Conservation (phyloP, 2,797 vertebrate genomes). For the Oryzias dopingdopingensis region DNA sequence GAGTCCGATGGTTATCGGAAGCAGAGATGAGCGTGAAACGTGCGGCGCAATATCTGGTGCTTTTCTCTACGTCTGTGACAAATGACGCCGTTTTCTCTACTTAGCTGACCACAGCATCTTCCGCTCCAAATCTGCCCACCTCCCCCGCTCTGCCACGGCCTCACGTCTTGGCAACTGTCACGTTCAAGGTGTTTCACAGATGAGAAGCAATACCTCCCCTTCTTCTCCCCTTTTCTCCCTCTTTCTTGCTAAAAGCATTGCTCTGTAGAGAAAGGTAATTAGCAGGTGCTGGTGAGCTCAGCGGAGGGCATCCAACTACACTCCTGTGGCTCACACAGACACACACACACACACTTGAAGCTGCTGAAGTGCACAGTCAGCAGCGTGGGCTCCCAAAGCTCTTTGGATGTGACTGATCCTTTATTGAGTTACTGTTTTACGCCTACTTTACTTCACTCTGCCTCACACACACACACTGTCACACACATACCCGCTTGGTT, state of each 20-base stretch:
- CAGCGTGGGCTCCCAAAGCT: conserved; percentile 75
- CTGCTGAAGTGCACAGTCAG: conserved; percentile 75
- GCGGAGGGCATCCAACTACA: conserved; percentile 80
- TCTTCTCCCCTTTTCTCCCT: conserved; percentile 46
- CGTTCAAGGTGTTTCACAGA: conserved; percentile 99
- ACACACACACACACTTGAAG: conserved; percentile 65
- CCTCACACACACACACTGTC: conserved; percentile 31
- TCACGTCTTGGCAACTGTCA: conserved; percentile 98
- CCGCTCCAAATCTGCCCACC: conserved; percentile 77
- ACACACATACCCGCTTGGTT: conserved; percentile 44
- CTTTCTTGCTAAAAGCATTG: conserved; percentile 88
- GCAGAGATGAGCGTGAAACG: conserved; percentile 57
- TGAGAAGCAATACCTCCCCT: conserved; percentile 89
- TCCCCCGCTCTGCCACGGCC: conserved; percentile 82
- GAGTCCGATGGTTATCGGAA: conserved; percentile 58
- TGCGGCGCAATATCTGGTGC: conserved; percentile 68
- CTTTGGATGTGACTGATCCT: conserved; percentile 83
- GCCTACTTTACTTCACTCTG: conserved; percentile 74
- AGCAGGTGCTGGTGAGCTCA: conserved; percentile 87
- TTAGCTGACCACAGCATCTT: conserved; percentile 99
- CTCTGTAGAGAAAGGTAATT: conserved; percentile 91
- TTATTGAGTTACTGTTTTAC: conserved; percentile 83
- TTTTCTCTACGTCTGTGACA: conserved; percentile 75
- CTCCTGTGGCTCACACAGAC: conserved; percentile 83
- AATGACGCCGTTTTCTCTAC: conserved; percentile 83